A percentile compares a stretch with the other conserved stretches of the same genome.
Conservation (phyloP, 2,113 vertebrate species). For the Aegypius monachus region DNA sequence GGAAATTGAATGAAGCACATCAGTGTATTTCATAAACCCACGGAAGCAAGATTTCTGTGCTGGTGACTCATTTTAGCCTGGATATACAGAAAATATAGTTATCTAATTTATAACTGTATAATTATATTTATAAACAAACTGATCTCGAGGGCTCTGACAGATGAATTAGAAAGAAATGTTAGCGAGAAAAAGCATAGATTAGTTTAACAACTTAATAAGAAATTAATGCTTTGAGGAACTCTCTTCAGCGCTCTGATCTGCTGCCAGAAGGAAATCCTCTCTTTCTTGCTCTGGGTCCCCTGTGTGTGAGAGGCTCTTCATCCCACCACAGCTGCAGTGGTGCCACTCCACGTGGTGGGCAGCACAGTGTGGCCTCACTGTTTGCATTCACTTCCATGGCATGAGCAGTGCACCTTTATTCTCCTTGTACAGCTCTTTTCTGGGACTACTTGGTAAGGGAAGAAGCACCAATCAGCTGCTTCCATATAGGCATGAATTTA, state of each 20-base stretch:
- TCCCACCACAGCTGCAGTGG: neutral
- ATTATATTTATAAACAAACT: neutral
- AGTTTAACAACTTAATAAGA: neutral
- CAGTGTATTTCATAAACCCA: neutral
- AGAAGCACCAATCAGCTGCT: neutral
- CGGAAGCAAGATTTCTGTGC: neutral
- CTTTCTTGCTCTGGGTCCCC: neutral
- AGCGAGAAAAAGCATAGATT: neutral
- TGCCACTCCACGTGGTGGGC: neutral
- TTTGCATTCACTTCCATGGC: neutral
- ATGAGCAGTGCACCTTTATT: neutral
- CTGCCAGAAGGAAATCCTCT: neutral
- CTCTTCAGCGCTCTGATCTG: neutral
- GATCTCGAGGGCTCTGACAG: neutral
- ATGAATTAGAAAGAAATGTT: neutral
- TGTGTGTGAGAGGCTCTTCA: neutral
- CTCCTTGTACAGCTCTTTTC: neutral
- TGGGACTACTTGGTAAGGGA: neutral
- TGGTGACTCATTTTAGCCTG: neutral
- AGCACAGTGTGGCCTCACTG: neutral
- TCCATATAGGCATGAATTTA: neutral
- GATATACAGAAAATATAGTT: neutral
- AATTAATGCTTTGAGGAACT: neutral
- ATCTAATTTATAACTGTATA: neutral
- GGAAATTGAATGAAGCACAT: neutral